Evolutionary conservation across 2,797 vertebrate genomes (phyloP).

Genomic region (Crocidura indochinensis): DNA sequence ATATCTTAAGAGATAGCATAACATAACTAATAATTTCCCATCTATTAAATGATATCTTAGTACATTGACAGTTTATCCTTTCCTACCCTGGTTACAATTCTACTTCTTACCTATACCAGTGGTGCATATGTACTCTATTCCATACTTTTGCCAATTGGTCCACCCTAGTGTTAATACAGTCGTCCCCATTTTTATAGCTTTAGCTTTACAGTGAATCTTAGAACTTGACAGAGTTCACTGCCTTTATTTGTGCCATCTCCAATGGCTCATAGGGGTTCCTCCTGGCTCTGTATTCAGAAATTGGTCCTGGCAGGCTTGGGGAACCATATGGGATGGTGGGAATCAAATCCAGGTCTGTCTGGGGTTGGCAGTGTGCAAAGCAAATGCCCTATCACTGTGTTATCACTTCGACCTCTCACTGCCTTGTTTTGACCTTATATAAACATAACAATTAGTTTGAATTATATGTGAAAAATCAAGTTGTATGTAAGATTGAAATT

Average conservation of each 20-base stretch:
- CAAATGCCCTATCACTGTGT: no score
- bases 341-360: no score
- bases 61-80: no score
- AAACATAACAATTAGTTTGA: conserved; percentile 45
- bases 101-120: not conserved
- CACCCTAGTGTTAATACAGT: not conserved
- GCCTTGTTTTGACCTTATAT: conserved; percentile 5
- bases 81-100: not conserved
- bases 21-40: not conserved
- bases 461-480: not conserved
- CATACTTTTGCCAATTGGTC: not conserved
- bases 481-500: no score
- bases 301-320: no score
- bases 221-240: not conserved
- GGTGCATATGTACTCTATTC: no score
- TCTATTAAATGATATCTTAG: not conserved
- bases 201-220: not conserved
- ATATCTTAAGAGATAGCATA: conserved; percentile 52
- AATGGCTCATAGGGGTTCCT: no score
- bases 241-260: not conserved
- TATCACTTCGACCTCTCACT: not conserved
- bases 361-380: no score
- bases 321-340: no score
- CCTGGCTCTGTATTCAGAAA: no score
- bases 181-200: not conserved